Percentiles rank a stretch among this genome's conserved stretches.
Evolutionary conservation across 2,113 vertebrate genomes (phyloP).

Genomic region (Zosterops japonicus): DNA sequence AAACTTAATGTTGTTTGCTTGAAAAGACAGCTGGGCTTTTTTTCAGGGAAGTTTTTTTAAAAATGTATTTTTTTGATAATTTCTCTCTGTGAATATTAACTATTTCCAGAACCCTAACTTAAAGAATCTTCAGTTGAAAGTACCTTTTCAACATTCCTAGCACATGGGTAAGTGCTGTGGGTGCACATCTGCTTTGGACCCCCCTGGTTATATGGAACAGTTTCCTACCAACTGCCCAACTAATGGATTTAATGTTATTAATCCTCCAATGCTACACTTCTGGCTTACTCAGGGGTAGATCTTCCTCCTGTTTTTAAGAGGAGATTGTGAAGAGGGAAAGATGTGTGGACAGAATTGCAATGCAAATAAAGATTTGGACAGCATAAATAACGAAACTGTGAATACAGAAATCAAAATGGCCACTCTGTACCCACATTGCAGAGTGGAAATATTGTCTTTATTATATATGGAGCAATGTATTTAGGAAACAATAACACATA

Average conservation of each 20-base stretch:
- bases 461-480: not conserved
- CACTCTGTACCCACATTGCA: not conserved
- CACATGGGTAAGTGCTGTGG: not conserved
- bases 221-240: not conserved
- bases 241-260: not conserved
- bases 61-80: not conserved
- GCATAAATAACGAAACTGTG: not conserved
- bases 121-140: not conserved
- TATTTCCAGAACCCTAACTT: not conserved
- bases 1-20: not conserved
- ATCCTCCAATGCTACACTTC: not conserved
- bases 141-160: not conserved
- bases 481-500: not conserved
- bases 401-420: not conserved
- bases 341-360: fast-evolving
- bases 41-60: not conserved
- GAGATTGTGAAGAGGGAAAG: not conserved
- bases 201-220: too few species aligned
- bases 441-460: not conserved
- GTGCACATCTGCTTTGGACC: not conserved
- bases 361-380: not conserved
- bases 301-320: not conserved
- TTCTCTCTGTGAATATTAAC: not conserved
- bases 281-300: not conserved
- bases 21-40: fast-evolving